Conservation (phyloP, 2,888 invertebrate genomes). For the Adelognathus sp. region DNA sequence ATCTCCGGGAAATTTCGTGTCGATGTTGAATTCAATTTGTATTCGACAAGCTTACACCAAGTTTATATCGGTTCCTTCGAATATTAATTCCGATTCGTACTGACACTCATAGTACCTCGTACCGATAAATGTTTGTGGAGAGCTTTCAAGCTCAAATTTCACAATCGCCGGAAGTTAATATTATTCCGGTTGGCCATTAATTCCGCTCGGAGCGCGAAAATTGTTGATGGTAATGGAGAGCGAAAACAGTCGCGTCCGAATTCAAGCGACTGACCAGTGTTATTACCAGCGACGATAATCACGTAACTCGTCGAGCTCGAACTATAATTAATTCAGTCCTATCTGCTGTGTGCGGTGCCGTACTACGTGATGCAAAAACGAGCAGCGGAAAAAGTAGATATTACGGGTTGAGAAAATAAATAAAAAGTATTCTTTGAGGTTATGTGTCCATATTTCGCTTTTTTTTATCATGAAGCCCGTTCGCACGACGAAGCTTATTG, state of each 20-base stretch:
- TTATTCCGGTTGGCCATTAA: not conserved
- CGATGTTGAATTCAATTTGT: not conserved
- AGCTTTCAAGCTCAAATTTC: not conserved
- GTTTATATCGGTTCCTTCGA: no score
- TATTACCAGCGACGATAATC: not conserved
- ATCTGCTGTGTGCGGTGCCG: no score
- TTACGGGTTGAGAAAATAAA: no score
- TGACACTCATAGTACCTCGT: not conserved
- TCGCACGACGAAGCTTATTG: no score
- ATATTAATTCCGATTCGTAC: not conserved
- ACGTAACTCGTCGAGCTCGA: not conserved
- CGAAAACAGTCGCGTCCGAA: not conserved
- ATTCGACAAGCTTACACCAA: not conserved
- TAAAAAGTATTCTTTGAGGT: no score
- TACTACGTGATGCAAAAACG: no score
- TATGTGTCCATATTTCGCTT: no score
- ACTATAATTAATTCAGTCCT: not conserved
- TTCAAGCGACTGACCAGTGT: not conserved
- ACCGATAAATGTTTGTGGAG: not conserved
- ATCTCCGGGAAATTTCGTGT: not conserved
- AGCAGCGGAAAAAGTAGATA: no score
- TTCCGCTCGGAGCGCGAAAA: not conserved
- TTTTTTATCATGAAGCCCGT: no score
- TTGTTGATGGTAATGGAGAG: not conserved
- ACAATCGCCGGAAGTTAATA: constrained; percentile 1